These are phyloP conservation scores for Thera britannica DNA, from an alignment of 2,888 invertebrate genomes.

Conservation along the genomic window DNA sequence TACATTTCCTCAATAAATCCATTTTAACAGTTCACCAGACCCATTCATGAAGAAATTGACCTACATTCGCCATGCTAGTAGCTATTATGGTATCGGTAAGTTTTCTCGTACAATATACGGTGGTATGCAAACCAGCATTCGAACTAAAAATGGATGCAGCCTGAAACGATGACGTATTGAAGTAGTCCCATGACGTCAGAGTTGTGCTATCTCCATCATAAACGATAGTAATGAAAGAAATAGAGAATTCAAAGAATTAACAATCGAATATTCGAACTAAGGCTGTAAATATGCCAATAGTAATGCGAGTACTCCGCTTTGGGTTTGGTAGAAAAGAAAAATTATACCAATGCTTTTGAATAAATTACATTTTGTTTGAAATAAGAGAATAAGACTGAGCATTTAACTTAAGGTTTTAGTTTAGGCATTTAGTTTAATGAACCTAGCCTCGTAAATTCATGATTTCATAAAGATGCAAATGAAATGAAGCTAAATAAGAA, in stretches of 20 bases:
- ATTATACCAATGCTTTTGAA: constrained; percentile 11
- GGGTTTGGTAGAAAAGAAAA: constrained; percentile 4
- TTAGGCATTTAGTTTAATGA: too few relatives aligned
- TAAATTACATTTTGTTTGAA: constrained; percentile 6
- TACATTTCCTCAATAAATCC: constrained; percentile 31
- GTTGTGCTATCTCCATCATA: constrained; percentile 51
- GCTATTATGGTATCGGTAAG: constrained; percentile 9
- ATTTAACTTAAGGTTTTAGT: not conserved
- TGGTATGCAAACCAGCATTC: constrained; percentile 25
- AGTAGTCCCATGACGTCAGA: constrained; percentile 60
- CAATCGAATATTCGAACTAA: constrained; percentile 46
- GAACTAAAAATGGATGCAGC: not conserved
- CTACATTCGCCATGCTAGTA: constrained; percentile 48
- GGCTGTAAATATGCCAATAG: constrained; percentile 34
- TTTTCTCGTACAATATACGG: constrained; percentile 6
- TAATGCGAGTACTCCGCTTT: constrained; percentile 18
- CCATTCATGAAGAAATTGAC: constrained; percentile 55
- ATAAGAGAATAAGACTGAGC: not conserved
- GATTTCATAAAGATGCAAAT: constrained; percentile 23
- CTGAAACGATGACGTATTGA: constrained; percentile 50
- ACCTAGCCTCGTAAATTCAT: constrained; percentile 23
- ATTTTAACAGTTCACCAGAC: constrained; percentile 48
- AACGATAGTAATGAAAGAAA: constrained; percentile 46
- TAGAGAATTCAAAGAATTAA: constrained; percentile 47
- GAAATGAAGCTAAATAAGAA: not conserved